Conservation (phyloP, 2,797 vertebrate species). For the Chromis chromis region DNA sequence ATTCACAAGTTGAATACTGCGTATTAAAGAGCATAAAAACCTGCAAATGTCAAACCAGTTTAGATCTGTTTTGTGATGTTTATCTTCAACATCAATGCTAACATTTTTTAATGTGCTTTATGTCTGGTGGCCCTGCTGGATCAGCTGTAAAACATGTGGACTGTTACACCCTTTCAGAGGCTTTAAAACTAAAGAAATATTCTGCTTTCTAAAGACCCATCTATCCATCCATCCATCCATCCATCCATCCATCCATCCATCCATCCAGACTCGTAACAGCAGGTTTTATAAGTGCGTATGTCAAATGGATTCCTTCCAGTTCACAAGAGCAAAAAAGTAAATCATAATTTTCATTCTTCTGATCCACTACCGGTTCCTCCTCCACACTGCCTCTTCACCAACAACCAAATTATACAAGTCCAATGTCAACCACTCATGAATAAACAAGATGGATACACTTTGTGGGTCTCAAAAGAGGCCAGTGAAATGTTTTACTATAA, state of each 20-base stretch:
- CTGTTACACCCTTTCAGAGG: no score
- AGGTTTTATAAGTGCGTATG: neutral
- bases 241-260: no score
- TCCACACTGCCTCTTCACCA: neutral
- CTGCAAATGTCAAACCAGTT: slow-evolving; percentile 2
- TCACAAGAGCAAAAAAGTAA: neutral
- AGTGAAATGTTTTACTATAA: slow-evolving; percentile 4
- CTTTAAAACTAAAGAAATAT: no score
- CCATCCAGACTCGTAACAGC: neutral
- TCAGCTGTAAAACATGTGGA: no score
- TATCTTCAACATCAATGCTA: slow-evolving; percentile 6
- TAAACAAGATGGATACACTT: slow-evolving; percentile 50
- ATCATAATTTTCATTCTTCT: neutral
- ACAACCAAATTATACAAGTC: neutral
- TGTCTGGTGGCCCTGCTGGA: neutral
- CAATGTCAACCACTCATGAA: slow-evolving; percentile 15
- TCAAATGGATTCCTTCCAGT: slow-evolving; percentile 36
- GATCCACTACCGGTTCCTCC: neutral
- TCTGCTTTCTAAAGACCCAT: no score
- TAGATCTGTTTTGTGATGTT: neutral
- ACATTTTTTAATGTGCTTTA: neutral
- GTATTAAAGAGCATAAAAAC: neutral
- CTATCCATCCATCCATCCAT: no score
- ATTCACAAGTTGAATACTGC: neutral
- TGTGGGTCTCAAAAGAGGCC: neutral